Base-by-base conservation (phyloP, 2,888 invertebrate species). In the Drosophila lutescens region DNA sequence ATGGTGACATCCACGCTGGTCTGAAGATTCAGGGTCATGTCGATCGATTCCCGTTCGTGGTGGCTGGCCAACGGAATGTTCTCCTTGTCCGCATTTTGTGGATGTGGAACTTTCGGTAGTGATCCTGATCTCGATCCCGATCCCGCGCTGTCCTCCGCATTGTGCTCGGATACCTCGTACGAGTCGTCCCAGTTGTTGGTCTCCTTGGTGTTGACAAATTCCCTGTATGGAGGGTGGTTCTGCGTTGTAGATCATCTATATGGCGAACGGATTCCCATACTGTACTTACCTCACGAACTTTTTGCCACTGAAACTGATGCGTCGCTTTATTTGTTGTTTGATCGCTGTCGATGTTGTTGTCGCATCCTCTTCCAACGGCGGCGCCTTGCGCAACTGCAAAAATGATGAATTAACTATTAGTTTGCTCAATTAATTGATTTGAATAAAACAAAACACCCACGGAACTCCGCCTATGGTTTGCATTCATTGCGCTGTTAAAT, bases 281-380 rank as follows among this genome's bases (percentile, higher is more conserved):
- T 44, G 20, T 20, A 72, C 50, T 30, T 67, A 84, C 83, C 85
- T 53, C 15, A 86, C 74, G 26, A 70, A 79, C 36, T 86, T 86
- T 26, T 83, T 87, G 15, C 76, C 88, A 49, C 83, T 80, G 38
- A 86, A 86, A 67, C 85, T 86, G 46, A 86, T 88, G 53, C 85
- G 88, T 57, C 86, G 78, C 61, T 54, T 78, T 32, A 51, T 38
- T 57, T 78, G 8, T 32, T 47, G 32, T 32, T 47, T 47, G 32
- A 12, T 32, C 12, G 49, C n/a, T 4, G 38, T 20, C 3, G 51
- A 15, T 7, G 55, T 13, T 17, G 12, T 17, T 2, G 38, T 12
- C 1, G 62, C 63, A 15, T 80, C 78, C 4, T 50, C 50, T 1
- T 44, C n/a, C 7, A 0, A 3, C 0, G 60, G 26, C 7, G 60